These are phyloP conservation scores for Lucilia cuprina DNA, from an alignment of 1,140 invertebrate species.

Conservation along the genomic window DNA sequence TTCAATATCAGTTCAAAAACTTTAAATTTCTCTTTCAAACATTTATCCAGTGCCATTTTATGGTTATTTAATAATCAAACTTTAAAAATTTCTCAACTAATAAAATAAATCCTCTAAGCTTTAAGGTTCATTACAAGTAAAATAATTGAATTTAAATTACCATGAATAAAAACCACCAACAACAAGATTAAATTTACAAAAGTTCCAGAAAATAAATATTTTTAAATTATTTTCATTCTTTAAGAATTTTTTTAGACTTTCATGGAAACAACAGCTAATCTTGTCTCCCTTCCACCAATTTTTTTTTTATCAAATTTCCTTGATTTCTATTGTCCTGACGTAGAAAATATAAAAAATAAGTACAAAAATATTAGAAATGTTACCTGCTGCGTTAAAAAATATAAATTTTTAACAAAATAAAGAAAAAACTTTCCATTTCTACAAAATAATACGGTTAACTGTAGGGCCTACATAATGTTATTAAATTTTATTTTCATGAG, in stretches of 20 bases:
- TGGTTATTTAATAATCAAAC: too few relatives aligned
- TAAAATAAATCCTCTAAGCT: too few relatives aligned
- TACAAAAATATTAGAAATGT: neutral
- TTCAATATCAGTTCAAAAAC: too few relatives aligned
- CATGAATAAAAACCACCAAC: too few relatives aligned
- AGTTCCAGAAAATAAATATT: too few relatives aligned
- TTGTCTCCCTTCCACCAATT: neutral
- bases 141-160: too few relatives aligned
- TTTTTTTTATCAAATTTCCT: neutral
- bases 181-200: too few relatives aligned
- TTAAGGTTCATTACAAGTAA: too few relatives aligned
- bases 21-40: too few relatives aligned
- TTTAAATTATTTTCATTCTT: neutral
- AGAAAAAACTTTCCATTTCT: neutral
- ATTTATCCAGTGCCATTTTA: too few relatives aligned
- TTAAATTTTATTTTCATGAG: neutral
- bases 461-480: neutral
- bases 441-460: neutral
- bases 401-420: neutral
- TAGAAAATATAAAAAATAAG: neutral
- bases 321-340: neutral
- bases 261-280: neutral
- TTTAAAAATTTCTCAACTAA: too few relatives aligned
- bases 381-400: constrained; percentile 10
- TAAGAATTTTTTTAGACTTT: neutral